Conservation (phyloP, 2,113 vertebrate genomes). For the Mesocricetus auratus region DNA sequence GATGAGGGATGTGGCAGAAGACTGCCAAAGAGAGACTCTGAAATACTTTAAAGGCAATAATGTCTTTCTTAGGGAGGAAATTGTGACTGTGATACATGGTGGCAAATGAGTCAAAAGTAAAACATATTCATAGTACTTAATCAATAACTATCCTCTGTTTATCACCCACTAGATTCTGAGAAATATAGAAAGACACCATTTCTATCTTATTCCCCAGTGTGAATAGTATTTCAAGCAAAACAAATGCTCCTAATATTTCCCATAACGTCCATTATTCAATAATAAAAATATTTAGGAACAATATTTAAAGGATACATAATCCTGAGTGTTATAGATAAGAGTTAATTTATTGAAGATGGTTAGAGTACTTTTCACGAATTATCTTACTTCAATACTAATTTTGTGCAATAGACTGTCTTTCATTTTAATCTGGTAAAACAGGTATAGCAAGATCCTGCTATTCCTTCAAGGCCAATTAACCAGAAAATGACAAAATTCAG, state of each 20-base stretch:
- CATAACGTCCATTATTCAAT: slow-evolving; percentile 8
- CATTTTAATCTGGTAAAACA: not conserved
- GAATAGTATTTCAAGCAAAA: not conserved
- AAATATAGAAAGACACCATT: not conserved
- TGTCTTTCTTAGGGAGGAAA: slow-evolving; percentile 30
- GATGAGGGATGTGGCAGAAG: slow-evolving; percentile 8
- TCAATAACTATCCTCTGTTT: not conserved
- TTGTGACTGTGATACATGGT: not conserved
- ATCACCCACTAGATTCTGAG: not conserved
- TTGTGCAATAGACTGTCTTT: not conserved
- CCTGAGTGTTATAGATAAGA: not conserved
- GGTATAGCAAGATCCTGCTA: not conserved
- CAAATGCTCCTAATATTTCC: not conserved
- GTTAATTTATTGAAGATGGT: not conserved
- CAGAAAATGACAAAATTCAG: slow-evolving; percentile 40
- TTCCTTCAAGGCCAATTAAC: not conserved
- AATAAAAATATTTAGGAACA: not conserved
- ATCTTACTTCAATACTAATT: not conserved
- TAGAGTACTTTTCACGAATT: not conserved
- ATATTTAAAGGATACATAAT: not conserved
- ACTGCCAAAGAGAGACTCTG: not conserved
- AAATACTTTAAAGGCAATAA: slow-evolving; percentile 30
- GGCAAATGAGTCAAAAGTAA: slow-evolving; percentile 50
- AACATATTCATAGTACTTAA: slow-evolving; percentile 31
- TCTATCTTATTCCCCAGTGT: not conserved